Conservation (phyloP, 2,797 vertebrate species). For the Xiphophorus birchmanni region DNA sequence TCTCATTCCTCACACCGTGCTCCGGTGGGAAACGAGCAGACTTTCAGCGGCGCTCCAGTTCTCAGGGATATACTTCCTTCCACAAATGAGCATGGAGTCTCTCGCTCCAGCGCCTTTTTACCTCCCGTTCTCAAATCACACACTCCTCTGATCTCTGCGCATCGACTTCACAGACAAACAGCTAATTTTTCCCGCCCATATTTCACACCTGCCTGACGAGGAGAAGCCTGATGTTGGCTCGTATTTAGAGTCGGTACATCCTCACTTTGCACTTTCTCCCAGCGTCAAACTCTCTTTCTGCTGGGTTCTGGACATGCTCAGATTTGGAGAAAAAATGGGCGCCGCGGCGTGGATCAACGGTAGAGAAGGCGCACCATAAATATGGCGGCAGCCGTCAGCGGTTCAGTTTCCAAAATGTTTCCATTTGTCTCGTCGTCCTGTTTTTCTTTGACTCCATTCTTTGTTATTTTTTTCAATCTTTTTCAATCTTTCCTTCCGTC, state of each 20-base stretch:
- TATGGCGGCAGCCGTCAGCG: no score
- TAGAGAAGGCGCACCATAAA: no score
- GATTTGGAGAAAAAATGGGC: no score
- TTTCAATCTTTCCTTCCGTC: not conserved
- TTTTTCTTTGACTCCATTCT: not conserved
- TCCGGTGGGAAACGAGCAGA: slow-evolving; percentile 27
- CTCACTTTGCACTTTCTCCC: no score
- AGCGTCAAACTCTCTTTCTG: not conserved
- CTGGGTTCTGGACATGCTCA: not conserved
- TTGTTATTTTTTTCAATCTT: not conserved
- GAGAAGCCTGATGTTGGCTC: slow-evolving; percentile 45
- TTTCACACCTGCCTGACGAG: slow-evolving; percentile 51
- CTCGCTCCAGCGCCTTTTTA: slow-evolving; percentile 6
- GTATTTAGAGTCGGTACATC: slow-evolving; percentile 18
- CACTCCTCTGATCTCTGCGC: slow-evolving; percentile 32
- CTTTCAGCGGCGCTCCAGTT: slow-evolving; percentile 43
- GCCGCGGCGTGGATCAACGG: no score
- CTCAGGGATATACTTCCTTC: slow-evolving; percentile 46
- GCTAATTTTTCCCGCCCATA: slow-evolving; percentile 39
- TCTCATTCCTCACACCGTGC: slow-evolving; percentile 55
- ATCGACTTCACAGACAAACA: slow-evolving; percentile 47
- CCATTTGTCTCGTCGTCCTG: not conserved
- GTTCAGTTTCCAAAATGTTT: no score
- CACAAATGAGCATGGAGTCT: slow-evolving; percentile 30
- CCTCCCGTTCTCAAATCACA: slow-evolving; percentile 21